These are phyloP conservation scores for Hypolimnas misippus DNA, from an alignment of 2,888 invertebrate species.

Conservation along the genomic window DNA sequence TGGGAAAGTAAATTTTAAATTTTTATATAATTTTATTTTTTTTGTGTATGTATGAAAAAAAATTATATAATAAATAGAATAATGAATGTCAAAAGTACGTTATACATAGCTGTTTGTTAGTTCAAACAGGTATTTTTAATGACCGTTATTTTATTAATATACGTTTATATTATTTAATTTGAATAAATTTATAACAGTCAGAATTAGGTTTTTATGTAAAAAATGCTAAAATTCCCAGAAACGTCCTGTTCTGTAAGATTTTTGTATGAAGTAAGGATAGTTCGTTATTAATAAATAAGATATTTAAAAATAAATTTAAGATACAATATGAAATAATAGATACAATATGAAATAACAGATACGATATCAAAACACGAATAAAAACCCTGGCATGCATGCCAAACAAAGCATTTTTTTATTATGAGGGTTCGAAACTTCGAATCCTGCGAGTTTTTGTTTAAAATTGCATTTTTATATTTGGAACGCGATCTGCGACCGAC, in stretches of 20 bases:
- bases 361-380: constrained; percentile 13
- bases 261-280: background rate
- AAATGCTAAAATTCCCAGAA: too few relatives aligned
- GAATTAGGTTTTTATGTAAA: too few relatives aligned
- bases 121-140: too few relatives aligned
- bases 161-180: too few relatives aligned
- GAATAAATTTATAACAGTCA: too few relatives aligned
- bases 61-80: too few relatives aligned
- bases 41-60: too few relatives aligned
- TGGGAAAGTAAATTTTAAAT: constrained; percentile 4
- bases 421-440: constrained; percentile 74
- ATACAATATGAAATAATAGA: background rate
- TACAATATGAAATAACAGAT: background rate
- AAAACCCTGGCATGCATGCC: constrained; percentile 55
- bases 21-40: background rate
- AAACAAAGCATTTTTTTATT: constrained; percentile 73
- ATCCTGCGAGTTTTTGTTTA: constrained; percentile 77
- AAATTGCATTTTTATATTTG: constrained; percentile 84
- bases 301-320: background rate
- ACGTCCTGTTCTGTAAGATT: background rate
- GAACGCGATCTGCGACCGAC: constrained; percentile 75
- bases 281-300: background rate
- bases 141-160: too few relatives aligned
- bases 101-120: too few relatives aligned
- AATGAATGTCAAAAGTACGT: too few relatives aligned